phyloP scores from a whole-genome alignment of 2,113 vertebrate genomes.

The Coracopsis vasa region DNA sequence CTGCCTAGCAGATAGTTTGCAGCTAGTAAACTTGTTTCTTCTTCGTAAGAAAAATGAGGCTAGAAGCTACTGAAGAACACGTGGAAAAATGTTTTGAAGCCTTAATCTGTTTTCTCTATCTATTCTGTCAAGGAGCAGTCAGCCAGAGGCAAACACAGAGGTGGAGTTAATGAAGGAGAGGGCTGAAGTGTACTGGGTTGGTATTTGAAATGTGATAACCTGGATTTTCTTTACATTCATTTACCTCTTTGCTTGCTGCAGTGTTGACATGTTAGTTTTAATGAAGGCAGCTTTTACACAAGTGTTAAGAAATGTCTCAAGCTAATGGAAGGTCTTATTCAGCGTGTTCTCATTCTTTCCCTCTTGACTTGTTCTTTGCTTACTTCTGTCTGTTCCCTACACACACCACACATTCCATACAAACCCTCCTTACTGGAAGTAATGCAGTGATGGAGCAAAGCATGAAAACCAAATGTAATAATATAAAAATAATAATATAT shows the following conservation, averaged over 20 bases:
- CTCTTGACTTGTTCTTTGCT: not conserved
- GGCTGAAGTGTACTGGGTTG: not conserved
- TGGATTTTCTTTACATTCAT: conserved; percentile 32
- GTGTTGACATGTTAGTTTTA: not conserved
- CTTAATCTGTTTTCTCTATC: conserved; percentile 12
- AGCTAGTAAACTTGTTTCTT: conserved; percentile 43
- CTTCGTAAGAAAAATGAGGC: conserved; percentile 33
- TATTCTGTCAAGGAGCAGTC: not conserved
- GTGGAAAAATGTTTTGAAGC: conserved; percentile 6
- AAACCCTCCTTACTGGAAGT: not conserved
- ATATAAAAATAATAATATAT: not conserved
- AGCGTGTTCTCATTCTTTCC: not conserved
- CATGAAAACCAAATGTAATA: not conserved
- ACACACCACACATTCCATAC: not conserved
- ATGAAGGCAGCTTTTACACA: not conserved
- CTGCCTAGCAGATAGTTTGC: not conserved
- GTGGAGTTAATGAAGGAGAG: conserved; percentile 25
- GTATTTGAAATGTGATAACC: not conserved
- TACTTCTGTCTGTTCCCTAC: not conserved
- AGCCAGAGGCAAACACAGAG: not conserved
- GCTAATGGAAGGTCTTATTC: conserved; percentile 19
- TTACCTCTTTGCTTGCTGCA: conserved; percentile 3
- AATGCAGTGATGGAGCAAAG: not conserved
- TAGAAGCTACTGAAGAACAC: conserved; percentile 8
- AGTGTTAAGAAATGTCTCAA: not conserved